Evolutionary conservation across 2,888 invertebrate species (phyloP), one percentile per base, ranked within the genome.

Genomic region (Pycnomerus fuliginosus): DNA sequence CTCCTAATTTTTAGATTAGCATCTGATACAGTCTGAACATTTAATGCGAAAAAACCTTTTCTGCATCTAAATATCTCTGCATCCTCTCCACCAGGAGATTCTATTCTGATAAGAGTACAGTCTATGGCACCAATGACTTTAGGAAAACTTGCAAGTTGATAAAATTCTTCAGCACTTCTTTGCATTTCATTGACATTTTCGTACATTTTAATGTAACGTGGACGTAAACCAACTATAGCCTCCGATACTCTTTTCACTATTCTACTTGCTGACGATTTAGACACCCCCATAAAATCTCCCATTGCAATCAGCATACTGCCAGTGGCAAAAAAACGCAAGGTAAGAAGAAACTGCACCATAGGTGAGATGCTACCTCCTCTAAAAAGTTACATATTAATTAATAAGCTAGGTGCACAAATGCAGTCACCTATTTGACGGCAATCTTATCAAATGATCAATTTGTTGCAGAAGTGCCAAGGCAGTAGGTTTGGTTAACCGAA

Each of bases 11-110:
- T 42, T 10, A 52, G 22, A 13, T 38, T 20, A 3, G 44, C 22
- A 44, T 61, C 56, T 22, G 46, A 50, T 7, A 63, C 48, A 2
- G 53, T 55, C 46, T 65, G 63, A 8, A 65, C 59, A 52, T 65
- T 67, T 5, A 64, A 14, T 17, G 58, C 54, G 51, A 63, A 64
- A 37, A 49, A 60, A 2, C 55, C 53, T 46, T 58, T 61, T 25
- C 58, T 43, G 33, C 50, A 55, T 25, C 56, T 37, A 17, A 41
- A 52, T 15, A 52, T 48, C 49, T 61, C 56, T 7, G 53, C 54
- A 44, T 58, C 46, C 4, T 57, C 41, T 28, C 59, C 56, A 25
- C 50, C 61, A 13, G 32, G 32, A 5, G 16, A 7, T 10, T 8
- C 25, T 4, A 25, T 25, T 25, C 25, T 25, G 4, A 25, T 10